Evolutionary conservation across 2,797 vertebrate genomes (phyloP).

Genomic region (Sylvilagus floridanus): DNA sequence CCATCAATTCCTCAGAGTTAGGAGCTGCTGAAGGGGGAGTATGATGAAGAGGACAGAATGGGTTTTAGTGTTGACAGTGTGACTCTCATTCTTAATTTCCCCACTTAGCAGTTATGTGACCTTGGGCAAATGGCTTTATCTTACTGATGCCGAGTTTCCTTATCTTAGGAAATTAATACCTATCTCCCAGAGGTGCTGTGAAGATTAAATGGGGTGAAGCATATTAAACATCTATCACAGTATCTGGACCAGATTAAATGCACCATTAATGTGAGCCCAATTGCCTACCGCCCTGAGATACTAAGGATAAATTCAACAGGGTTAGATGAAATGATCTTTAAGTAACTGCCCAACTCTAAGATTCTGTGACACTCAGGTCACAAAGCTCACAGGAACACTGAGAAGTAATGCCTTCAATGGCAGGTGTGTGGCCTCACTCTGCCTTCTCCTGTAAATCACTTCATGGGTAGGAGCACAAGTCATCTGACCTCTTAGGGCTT

Average conservation of each 20-base stretch:
- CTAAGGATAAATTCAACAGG: not conserved
- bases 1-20: not conserved
- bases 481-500: conserved; percentile 58
- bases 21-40: not conserved
- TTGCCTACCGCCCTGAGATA: not conserved
- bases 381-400: not conserved
- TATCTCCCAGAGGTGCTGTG: conserved; percentile 53
- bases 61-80: not conserved
- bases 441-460: conserved; percentile 28
- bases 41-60: not conserved
- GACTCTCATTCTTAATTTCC: conserved; percentile 61
- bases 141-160: conserved; percentile 66
- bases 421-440: not conserved
- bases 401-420: not conserved
- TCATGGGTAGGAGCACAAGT: not conserved
- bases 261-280: conserved; percentile 16
- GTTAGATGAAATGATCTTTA: conserved; percentile 60
- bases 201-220: conserved; percentile 68
- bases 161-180: conserved; percentile 61
- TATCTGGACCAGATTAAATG: conserved; percentile 56
- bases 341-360: conserved; percentile 23
- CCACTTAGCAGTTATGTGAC: conserved; percentile 52
- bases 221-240: conserved; percentile 56
- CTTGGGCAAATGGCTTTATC: conserved; percentile 73
- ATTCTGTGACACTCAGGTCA: conserved; percentile 14